Base-by-base conservation (phyloP, 1,140 invertebrate species). In the Drosophila sucinea region DNA sequence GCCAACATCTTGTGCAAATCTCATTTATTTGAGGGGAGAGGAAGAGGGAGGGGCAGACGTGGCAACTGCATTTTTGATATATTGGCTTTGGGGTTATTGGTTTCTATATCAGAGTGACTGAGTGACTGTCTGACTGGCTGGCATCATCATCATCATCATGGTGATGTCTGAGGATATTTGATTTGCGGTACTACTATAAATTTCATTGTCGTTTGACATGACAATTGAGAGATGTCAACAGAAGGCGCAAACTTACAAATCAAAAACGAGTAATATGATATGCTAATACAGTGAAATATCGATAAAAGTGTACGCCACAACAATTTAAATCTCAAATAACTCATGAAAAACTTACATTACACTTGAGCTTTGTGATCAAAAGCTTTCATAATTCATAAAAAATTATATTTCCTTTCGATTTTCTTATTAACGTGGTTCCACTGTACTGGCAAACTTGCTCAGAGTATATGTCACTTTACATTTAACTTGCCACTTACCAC, bases 21-120 rank as follows among this genome's bases (percentile, higher is more conserved):
- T 77, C 68, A 66, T 77, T 77, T 77, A 77, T 77, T 61, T 78
- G 74, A 68, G 11, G 10, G 3, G 8, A 38, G 2, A 11, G 1
- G 11, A 3, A 10, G 69, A 79, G 71, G 63, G 55, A 51, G 55
- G 33, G 65, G 40, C 10, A 38, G 55, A 4, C 40, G 8, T 66
- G 68, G 77, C 81, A 84, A 81, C 80, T 89, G 84, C 84, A 87
- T 70, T 87, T 87, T 83, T 77, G 76, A 77, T 87, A 89, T 87
- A 73, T 83, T 83, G 81, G 64, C 73, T 81, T 63, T 55, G 67
- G 70, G 63, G 70, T 78, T 90, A 87, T 87, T 87, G 84, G 80
- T 84, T 89, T 80, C 35, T 87, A 61, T 79, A 78, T 17, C 10
- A 11, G 8, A 11, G 8, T 38, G 35, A 38, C 35, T 38, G 35